Evolutionary conservation across 2,797 vertebrate genomes (phyloP), one percentile per base, ranked within the genome.

Genomic region (Cirrhinus molitorella): DNA sequence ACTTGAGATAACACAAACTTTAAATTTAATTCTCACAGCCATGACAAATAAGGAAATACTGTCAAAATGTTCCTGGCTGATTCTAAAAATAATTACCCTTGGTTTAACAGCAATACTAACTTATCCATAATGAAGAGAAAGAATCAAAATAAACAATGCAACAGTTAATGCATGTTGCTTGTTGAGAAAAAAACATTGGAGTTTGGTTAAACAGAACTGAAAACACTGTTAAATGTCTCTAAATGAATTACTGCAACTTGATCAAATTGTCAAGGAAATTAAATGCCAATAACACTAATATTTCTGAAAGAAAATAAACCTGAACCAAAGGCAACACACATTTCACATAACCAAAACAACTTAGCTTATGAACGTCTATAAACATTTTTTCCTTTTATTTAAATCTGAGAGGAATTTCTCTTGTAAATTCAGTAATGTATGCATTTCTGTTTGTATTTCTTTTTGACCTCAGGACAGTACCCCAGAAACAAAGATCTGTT

Each of bases 301-400:
- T 25, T 13, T 21, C 10, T 14, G 7, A 34, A 65, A 40, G 45
- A 2, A 13, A 43, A 67, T 23, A 53, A 21, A 68, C 68, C 19
- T 55, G 5, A 75, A 75, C 51, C 8, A 53, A 79, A 7, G 16
- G 40, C 7, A 55, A 40, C 12, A n/a, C 23, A 47, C 21, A 43
- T 43, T 55, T 40, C 1, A 28, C 47, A 79, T 70, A 80, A 70
- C 47, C 17, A 57, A n/a, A 37, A 40, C 55, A 43, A 77, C 23
- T 34, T 28, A 45, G 25, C 10, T 72, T 51, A 77, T 77, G 31
- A 47, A 63, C 14, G 57, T 3, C 5, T 55, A 57, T n/a, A 8
- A 28, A 59, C 9, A 61, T 19, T 21, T 53, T 40, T 43, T n/a
- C n/a, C n/a, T 34, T 72, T 5, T 47, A 5, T 34, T 34, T 51